Conservation (phyloP, 1,140 invertebrate genomes). For the Calephelis virginiensis region DNA sequence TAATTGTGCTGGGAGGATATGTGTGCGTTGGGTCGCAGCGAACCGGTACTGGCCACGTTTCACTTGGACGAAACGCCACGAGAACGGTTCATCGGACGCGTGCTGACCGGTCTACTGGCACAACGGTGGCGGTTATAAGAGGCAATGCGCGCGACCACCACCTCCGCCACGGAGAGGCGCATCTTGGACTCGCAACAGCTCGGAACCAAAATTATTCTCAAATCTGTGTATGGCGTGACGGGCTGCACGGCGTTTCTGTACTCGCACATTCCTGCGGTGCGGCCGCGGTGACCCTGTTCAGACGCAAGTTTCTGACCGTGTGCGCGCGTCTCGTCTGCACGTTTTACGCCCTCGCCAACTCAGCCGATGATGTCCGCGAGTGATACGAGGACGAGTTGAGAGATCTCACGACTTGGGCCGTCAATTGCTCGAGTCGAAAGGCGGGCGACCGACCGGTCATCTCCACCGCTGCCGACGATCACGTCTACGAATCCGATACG, state of each 20-base stretch:
- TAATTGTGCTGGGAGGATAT: slow-evolving; percentile 1
- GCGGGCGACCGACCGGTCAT: slow-evolving; percentile 3
- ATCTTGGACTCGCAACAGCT: slow-evolving; percentile 4
- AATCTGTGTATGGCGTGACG: slow-evolving; percentile 6
- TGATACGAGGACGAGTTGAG: slow-evolving; percentile 7
- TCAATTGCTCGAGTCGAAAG: slow-evolving; percentile 17
- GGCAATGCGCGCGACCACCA: neutral
- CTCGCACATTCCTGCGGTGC: slow-evolving; percentile 9
- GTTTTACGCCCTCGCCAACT: neutral
- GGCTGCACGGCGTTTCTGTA: slow-evolving; percentile 3
- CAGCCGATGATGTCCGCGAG: neutral
- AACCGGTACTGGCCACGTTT: slow-evolving; percentile 5
- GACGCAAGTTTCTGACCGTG: slow-evolving; percentile 7
- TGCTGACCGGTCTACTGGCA: slow-evolving; percentile 1
- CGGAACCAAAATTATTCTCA: slow-evolving; percentile 4
- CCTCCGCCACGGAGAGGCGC: neutral
- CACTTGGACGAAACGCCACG: slow-evolving; percentile 9
- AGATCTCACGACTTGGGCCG: slow-evolving; percentile 15
- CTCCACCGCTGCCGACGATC: neutral
- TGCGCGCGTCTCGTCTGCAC: slow-evolving; percentile 4
- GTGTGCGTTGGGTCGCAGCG: slow-evolving; percentile 1
- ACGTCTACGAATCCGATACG: neutral
- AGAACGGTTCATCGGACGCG: slow-evolving; percentile 4
- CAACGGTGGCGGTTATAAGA: slow-evolving; percentile 1
- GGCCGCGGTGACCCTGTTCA: slow-evolving; percentile 7